Base-by-base conservation (phyloP, 92 coral and sea anemone genomes). In the Umimayanthus chanpuru region DNA sequence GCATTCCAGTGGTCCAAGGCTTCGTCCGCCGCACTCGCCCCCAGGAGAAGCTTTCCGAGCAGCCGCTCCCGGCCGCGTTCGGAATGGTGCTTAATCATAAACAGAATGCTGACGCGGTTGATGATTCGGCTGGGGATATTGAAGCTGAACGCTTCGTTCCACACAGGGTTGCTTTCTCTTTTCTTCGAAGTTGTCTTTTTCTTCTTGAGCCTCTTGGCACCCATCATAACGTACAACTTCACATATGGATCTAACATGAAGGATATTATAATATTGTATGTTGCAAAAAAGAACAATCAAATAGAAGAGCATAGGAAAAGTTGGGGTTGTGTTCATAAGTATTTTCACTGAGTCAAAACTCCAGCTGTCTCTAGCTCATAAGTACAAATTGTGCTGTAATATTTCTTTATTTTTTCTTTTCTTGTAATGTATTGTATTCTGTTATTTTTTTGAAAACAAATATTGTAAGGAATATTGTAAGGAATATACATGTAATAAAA, bases 1-100 rank as follows among this genome's bases (percentile, higher is more conserved):
- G 96, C 95, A 81, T 97, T 95, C 99, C 99, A 97, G 88, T 97
- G 99, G 64, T 97, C 99, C 28, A 97, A 94, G 26, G 94, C 94
- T 66, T 94, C 96, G 73, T 96, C 99, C 9, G 94, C 92, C 14
- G 99, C 91, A 40, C 92, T 94, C 28, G 95, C 92, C 23, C 99
- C 96, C 74, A 97, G 91, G 78, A 93, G 91, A 0, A 94, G 92
- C 77, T 95, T 92, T 21, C 98, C 96, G 49, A 97, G 90, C 43
- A 92, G 80, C 15, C 91, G 88, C 79, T 96, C 95, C 86, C 93
- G 92, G 40, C 99, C 97, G 87, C 99, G 91, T 61, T 95, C 95
- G 50, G 95, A 95, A 85, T 91, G 93, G 89, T 97, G 98, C 79
- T 94, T 97, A 78, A 94, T 93, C 77, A 90, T 91, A 25, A 95